These are phyloP conservation scores for Pangasianodon hypophthalmus DNA, from an alignment of 2,113 vertebrate species.

Conservation along the genomic window DNA sequence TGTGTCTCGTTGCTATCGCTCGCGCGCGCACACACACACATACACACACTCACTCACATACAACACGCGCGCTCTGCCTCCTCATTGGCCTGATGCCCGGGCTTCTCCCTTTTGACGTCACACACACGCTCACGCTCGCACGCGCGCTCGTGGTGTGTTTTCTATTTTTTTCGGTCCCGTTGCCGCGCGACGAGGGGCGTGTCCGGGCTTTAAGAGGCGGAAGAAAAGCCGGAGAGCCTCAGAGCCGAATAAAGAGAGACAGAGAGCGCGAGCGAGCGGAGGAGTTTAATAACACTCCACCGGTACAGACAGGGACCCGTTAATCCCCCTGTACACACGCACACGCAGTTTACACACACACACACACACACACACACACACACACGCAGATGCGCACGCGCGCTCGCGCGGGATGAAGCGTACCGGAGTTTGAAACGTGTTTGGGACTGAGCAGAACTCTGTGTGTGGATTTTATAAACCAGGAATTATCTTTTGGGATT, in stretches of 20 bases:
- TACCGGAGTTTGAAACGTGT: slow-evolving; percentile 1
- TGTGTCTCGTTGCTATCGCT: slow-evolving; percentile 22
- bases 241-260: slow-evolving; percentile 31
- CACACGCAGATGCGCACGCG: not conserved
- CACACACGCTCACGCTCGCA: slow-evolving; percentile 60
- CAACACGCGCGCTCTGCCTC: not conserved
- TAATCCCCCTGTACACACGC: not conserved
- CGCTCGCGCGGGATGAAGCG: not conserved
- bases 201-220: slow-evolving; percentile 77
- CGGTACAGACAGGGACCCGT: slow-evolving; percentile 6
- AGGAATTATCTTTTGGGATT: not conserved
- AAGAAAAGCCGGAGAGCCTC: slow-evolving; percentile 62
- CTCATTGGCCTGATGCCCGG: slow-evolving; percentile 36
- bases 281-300: slow-evolving; percentile 11
- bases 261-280: not conserved
- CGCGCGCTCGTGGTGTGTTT: slow-evolving; percentile 57
- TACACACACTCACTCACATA: not conserved
- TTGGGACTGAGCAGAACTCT: not conserved
- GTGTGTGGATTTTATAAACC: slow-evolving; percentile 17
- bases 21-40: slow-evolving; percentile 11
- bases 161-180: slow-evolving; percentile 60
- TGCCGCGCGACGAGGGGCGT: slow-evolving; percentile 76
- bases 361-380: not conserved
- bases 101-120: slow-evolving; percentile 64
- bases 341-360: not conserved